Conservation (phyloP, 2,797 vertebrate genomes). For the Channallabes apus region DNA sequence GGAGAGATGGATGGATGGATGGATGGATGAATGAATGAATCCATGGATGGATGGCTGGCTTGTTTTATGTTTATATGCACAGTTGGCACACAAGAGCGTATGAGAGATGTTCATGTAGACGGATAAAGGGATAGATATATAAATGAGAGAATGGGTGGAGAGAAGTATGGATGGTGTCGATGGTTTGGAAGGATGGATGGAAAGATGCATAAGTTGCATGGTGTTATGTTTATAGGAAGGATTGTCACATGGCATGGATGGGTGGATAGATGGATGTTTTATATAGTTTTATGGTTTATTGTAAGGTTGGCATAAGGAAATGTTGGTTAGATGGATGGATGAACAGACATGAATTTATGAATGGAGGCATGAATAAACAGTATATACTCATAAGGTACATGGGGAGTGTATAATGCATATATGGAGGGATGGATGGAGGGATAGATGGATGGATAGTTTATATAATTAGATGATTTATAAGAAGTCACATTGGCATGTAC, state of each 20-base stretch:
- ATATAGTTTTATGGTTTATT: too few species aligned
- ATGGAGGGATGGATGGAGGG: background rate
- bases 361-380: background rate
- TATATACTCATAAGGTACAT: background rate
- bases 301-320: too few species aligned
- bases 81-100: too few species aligned
- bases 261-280: background rate
- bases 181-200: background rate
- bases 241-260: background rate
- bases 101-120: background rate
- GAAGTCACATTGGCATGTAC: background rate
- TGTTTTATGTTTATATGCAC: background rate
- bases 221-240: background rate
- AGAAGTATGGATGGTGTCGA: background rate
- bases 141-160: background rate
- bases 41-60: background rate
- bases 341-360: background rate
- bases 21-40: background rate
- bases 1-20: background rate
- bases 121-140: background rate
- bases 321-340: background rate
- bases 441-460: background rate
- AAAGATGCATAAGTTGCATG: background rate
- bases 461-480: background rate
- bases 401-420: background rate